Base-by-base conservation (phyloP, 2,113 vertebrate species). In the Bubo blakistoni region DNA sequence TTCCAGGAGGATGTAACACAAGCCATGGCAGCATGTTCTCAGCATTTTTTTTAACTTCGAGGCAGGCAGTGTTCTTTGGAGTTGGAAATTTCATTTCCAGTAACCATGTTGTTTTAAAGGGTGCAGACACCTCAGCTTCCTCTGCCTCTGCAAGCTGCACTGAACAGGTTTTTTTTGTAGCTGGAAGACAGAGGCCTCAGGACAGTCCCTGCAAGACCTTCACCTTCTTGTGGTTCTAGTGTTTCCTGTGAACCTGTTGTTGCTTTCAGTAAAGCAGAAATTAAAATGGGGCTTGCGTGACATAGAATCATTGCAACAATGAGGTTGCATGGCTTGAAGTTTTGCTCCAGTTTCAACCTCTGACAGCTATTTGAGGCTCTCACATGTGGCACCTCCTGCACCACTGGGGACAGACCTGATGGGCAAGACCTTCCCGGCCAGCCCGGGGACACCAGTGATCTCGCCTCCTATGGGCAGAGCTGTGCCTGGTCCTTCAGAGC, bases 371-470 rank as follows among this genome's bases (percentile, higher is more conserved):
- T 38, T 14, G 49, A 18, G 42, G 47, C 2, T 91, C 8, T 74
- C 42, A 27, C 6, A 9, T 18, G 13, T 20, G 36, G 11, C 27
- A 62, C 14, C 72, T 86, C 40, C 44, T 73, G 46, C 30, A 22
- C 16, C 12, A 13, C 3, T 42, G 58, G 18, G 26, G 24, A 46
- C 34, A 78, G 49, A 21, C 24, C 27, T 58, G 86, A 40, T 16
- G 34, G 67, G 32, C 20, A 57, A 3, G 4, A 73, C 12, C 51
- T 36, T 65, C 30, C 59, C 1, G 2, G 24, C 16, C 58, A 78
- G n/a, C 40, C 25, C 0, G 2, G 42, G 17, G 4, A 29, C 2
- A 2, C 9, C 10, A 16, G 7, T 0, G 4, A 4, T 84, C 52
- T 55, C 0, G 0, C 4, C 17, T 76, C 30, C 15, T 1, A 3